Base-by-base conservation (phyloP, 2,797 vertebrate genomes). In the Clarias platycephalus region DNA sequence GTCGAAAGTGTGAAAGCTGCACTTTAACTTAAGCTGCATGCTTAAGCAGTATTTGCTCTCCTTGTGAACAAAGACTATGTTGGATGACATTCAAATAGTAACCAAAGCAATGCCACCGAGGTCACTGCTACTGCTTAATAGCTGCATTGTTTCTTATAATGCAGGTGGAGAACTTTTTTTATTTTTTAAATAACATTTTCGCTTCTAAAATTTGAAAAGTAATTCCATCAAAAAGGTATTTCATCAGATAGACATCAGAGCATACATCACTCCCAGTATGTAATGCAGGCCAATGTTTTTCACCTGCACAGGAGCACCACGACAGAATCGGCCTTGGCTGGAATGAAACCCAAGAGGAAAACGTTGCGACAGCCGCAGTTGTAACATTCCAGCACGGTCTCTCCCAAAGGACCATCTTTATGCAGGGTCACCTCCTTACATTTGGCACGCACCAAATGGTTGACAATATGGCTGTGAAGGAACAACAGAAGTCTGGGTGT, bases 381-480 rank as follows among this genome's bases (percentile, higher is more conserved):
- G 91, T 99, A 99, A 26, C 98, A 99, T 83, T 99, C 98, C 89
- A 99, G 90, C 0, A 99, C 97, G 0, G 98, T 99, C 94, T 99
- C 98, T 0, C 97, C 98, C 85, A 99, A 94, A 0, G 97, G 97
- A 0, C 98, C 98, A 1, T 99, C 97, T 91, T 99, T 99, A 89
- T 99, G 98, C 85, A 99, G 95, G 0, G 98, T 99, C 91, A 99
- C 98, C 90, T 99, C 98, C 89, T 99, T 99, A 93, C 97, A 99
- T 90, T 99, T 99, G 15, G 98, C 98, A 89, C 98, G 95, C 91
- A 99, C 98, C 82, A 99, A 94, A 90, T 99, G 98, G 88, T 99
- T 99, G 86, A 99, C 98, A 80, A 99, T 99, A 93, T 99, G 98
- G 93, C 98, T 99, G 91, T 6, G 90, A 88, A 2, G 81, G 60